Evolutionary conservation across 2,888 invertebrate genomes (phyloP).

Genomic region (Diaperis boleti): DNA sequence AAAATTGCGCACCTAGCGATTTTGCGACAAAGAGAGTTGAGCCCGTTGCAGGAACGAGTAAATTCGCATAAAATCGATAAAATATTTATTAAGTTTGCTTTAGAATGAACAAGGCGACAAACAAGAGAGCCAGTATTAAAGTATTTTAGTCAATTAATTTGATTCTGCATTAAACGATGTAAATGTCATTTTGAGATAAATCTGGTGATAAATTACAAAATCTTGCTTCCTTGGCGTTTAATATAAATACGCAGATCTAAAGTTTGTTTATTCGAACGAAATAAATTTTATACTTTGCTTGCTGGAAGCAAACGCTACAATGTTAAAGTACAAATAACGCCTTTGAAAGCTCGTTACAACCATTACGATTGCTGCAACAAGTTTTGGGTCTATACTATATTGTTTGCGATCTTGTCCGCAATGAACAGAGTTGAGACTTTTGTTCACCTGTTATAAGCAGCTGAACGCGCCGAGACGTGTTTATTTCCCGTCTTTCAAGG

Average conservation of each 20-base stretch:
- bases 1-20: constrained; percentile 1
- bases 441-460: constrained; percentile 38
- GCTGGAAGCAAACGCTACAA: constrained; percentile 19
- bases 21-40: not conserved
- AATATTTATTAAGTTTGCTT: constrained; percentile 27
- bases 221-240: constrained; percentile 36
- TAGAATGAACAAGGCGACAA: constrained; percentile 30
- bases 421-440: constrained; percentile 36
- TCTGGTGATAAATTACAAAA: constrained; percentile 42
- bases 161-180: constrained; percentile 41
- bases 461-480: constrained; percentile 27
- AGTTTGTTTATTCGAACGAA: constrained; percentile 33
- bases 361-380: constrained; percentile 11
- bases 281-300: constrained; percentile 36
- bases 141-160: constrained; percentile 42
- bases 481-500: constrained; percentile 13
- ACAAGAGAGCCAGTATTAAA: constrained; percentile 37
- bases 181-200: constrained; percentile 41
- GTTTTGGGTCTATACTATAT: constrained; percentile 25
- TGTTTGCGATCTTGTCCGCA: constrained; percentile 21
- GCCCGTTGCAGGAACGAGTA: not conserved
- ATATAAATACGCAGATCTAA: constrained; percentile 34
- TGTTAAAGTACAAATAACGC: constrained; percentile 3
- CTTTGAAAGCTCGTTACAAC: constrained; percentile 19
- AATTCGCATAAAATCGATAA: not conserved